Percentiles rank a stretch among this genome's conserved stretches.
Evolutionary conservation across 2,888 invertebrate genomes (phyloP).

Genomic region (Chaetoderma sp.): DNA sequence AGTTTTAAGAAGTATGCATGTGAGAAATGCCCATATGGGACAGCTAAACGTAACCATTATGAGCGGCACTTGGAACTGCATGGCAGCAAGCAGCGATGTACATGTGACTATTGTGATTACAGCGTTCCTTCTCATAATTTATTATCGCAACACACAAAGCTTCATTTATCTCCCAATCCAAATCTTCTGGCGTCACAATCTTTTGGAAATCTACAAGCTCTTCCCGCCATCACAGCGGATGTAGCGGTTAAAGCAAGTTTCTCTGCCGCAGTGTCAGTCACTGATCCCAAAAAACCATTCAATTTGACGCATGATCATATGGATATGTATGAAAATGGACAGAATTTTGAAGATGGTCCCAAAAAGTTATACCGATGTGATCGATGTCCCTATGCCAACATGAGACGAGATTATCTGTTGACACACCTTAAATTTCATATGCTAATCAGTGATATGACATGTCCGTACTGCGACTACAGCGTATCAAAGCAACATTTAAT

Average conservation of each 20-base stretch:
- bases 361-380: slow-evolving; percentile 79
- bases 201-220: slow-evolving; percentile 58
- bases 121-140: slow-evolving; percentile 89
- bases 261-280: slow-evolving; percentile 45
- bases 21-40: slow-evolving; percentile 84
- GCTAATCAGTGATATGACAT: slow-evolving; percentile 77
- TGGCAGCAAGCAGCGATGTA: slow-evolving; percentile 85
- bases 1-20: slow-evolving; percentile 77
- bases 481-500: slow-evolving; percentile 81
- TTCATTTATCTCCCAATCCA: slow-evolving; percentile 74
- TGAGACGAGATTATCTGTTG: slow-evolving; percentile 79
- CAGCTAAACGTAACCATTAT: slow-evolving; percentile 87
- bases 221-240: slow-evolving; percentile 72
- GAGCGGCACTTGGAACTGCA: slow-evolving; percentile 85
- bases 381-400: slow-evolving; percentile 84
- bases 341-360: slow-evolving; percentile 70
- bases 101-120: slow-evolving; percentile 87
- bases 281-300: slow-evolving; percentile 48
- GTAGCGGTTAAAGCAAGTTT: slow-evolving; percentile 69
- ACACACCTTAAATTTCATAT: slow-evolving; percentile 84
- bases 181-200: slow-evolving; percentile 64
- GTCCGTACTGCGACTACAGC: slow-evolving; percentile 86
- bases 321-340: slow-evolving; percentile 60
- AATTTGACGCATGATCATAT: slow-evolving; percentile 59
- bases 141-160: slow-evolving; percentile 84